These are phyloP conservation scores for Garrulus glandarius DNA, from an alignment of 2,797 vertebrate species.

Conservation along the genomic window DNA sequence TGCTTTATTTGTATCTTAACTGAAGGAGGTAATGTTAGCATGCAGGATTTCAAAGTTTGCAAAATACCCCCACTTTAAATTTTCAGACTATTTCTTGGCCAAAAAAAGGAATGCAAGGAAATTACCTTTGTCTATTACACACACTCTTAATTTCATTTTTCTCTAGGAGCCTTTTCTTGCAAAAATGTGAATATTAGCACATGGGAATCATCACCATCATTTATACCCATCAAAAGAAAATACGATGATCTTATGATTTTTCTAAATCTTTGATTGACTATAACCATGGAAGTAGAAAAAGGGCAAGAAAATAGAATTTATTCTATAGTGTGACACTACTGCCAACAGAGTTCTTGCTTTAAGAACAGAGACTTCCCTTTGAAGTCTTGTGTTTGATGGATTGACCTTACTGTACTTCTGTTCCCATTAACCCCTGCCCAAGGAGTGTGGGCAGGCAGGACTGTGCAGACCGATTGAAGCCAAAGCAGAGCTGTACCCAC, in stretches of 20 bases:
- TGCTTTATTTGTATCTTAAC: neutral
- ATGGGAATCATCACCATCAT: neutral
- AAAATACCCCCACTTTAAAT: neutral
- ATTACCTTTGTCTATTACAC: neutral
- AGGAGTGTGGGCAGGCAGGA: neutral
- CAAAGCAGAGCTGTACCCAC: neutral
- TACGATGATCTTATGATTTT: neutral
- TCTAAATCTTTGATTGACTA: neutral
- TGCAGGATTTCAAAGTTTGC: neutral
- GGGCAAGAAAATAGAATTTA: neutral
- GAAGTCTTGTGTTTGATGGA: neutral
- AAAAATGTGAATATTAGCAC: neutral
- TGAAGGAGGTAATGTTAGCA: neutral
- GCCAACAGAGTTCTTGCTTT: neutral
- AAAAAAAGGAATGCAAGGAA: neutral
- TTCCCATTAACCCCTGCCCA: neutral
- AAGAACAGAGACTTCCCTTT: neutral
- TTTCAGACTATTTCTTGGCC: neutral
- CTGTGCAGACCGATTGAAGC: neutral
- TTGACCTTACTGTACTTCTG: neutral
- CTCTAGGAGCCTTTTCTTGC: neutral
- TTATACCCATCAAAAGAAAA: neutral
- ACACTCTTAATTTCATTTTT: neutral
- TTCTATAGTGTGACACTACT: neutral
- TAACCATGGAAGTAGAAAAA: neutral